Base-by-base conservation (phyloP, 1,140 invertebrate genomes). In the Tetramorium alpestre region DNA sequence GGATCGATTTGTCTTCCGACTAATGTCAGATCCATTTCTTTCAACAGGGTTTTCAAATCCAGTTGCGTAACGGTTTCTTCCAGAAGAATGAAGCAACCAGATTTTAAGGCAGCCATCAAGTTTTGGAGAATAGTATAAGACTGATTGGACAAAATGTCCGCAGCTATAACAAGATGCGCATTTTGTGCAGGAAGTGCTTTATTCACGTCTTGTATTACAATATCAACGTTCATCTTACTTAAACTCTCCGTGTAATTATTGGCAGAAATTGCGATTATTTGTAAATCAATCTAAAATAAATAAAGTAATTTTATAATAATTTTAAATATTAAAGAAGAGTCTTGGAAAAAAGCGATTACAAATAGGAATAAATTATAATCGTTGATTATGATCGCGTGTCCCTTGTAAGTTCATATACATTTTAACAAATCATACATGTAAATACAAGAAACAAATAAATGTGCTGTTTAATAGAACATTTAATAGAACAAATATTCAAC, bases 41-140 rank as follows among this genome's bases (percentile, higher is more conserved):
- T 87, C 0, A 93, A 25, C 3, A 77, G 13, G 8, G 84, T 81
- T 38, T 93, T 70, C 88, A 51, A 95, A 90, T 76, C 95, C 88
- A 64, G 94, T 93, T 96, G 96, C 16, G 95, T 94, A 11, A 95
- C 96, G 7, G 96, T 96, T 95, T 98, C 98, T 93, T 98, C 97
- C 8, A 98, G 94, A 54, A 99, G 94, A 2, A 98, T 87, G 92
- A 98, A 98, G 22, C 98, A 98, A 62, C 96, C 96, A 0, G 96
- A 93, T 87, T 96, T 97, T 2, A 99, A 92, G 38, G 97, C 96
- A n/a, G 94, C 94, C 3, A 95, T 93, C 56, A 98, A 94, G 88
- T 97, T 96, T 18, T 96, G 93, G 25, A 97, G 92, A 76, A 96
- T 88, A 0, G 28, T 65, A 0, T 76, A 69, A 5, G 91, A 90